These are phyloP conservation scores for Triplophysa siluroides DNA, from an alignment of 2,113 vertebrate species.

Conservation along the genomic window DNA sequence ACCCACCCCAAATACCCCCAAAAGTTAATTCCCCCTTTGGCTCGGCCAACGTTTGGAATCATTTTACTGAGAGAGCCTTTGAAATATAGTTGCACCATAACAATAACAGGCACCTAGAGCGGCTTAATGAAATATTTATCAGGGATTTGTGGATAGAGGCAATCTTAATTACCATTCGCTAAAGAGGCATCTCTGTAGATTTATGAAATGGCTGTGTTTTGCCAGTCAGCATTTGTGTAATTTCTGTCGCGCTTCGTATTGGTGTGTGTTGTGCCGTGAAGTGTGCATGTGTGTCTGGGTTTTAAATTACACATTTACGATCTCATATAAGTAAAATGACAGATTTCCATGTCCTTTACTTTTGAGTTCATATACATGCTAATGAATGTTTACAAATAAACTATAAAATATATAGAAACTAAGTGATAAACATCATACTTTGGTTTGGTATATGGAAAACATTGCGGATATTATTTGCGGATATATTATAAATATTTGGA, in stretches of 20 bases:
- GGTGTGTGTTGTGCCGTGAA: conserved; percentile 24
- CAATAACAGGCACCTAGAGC: conserved; percentile 61
- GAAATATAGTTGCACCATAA: conserved; percentile 68
- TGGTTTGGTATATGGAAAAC: too few species aligned
- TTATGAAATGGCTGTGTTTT: conserved; percentile 46
- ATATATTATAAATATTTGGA: too few species aligned
- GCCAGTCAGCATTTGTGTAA: conserved; percentile 50
- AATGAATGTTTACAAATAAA: too few species aligned
- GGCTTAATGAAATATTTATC: conserved; percentile 73
- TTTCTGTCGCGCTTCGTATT: conserved; percentile 41
- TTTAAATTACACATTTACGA: too few species aligned
- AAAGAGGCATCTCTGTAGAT: conserved; percentile 51
- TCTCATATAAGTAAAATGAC: too few species aligned
- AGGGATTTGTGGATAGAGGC: conserved; percentile 59
- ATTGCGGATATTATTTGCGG: too few species aligned
- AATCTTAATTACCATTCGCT: conserved; percentile 73
- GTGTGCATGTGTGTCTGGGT: conserved; percentile 10
- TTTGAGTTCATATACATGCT: too few species aligned
- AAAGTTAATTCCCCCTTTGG: conserved; percentile 39
- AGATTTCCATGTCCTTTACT: too few species aligned
- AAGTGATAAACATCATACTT: too few species aligned
- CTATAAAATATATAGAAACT: too few species aligned
- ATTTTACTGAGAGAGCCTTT: conserved; percentile 59
- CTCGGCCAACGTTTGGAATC: conserved; percentile 38
- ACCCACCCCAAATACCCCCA: conserved; percentile 2